Base-by-base conservation (phyloP, 2,113 vertebrate genomes). In the Acinonyx jubatus region DNA sequence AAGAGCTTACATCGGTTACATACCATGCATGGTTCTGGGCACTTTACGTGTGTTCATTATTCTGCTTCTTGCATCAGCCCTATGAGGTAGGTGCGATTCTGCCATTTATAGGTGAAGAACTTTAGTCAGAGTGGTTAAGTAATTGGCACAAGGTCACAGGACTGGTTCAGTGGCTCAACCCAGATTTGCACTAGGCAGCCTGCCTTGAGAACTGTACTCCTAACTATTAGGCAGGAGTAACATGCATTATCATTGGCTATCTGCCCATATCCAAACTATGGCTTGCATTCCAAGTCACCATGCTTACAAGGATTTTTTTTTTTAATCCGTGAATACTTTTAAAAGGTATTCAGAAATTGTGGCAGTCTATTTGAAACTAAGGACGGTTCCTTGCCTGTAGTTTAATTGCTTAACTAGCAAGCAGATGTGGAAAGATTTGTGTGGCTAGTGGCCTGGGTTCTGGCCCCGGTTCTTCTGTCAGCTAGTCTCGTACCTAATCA, bases 361-460 rank as follows among this genome's bases (percentile, higher is more conserved):
- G 14, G 73, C 10, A 82, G 52, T 71, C 33, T 61, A 79, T 94
- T 94, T 95, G 81, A 84, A 95, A 66, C 4, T 48, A 87, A 83
- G 18, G 2, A 52, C 78, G 12, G 5, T 76, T 84, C 12, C 31
- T 84, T 95, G 18, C 4, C 63, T 55, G 81, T 95, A 48, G 15
- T 90, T 94, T 86, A 89, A 94, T 89, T 89, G 63, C 57, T 93
- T 86, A 85, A 55, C 50, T 95, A 88, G 19, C 90, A 76, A 92
- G 33, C 2, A 61, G 4, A 45, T 73, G 27, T 84, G 29, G 33
- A 65, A 96, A 85, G 38, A 97, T 61, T 68, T n/a, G 38, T 21
- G 25, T 92, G 25, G 38, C 23, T 93, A 23, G 48, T 92, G 38
- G 80, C 23, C 36, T 93, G 9, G 13, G 8, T 86, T 93, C 69